These are phyloP conservation scores for Azemiops feae DNA, from an alignment of 2,113 vertebrate genomes.

Conservation along the genomic window DNA sequence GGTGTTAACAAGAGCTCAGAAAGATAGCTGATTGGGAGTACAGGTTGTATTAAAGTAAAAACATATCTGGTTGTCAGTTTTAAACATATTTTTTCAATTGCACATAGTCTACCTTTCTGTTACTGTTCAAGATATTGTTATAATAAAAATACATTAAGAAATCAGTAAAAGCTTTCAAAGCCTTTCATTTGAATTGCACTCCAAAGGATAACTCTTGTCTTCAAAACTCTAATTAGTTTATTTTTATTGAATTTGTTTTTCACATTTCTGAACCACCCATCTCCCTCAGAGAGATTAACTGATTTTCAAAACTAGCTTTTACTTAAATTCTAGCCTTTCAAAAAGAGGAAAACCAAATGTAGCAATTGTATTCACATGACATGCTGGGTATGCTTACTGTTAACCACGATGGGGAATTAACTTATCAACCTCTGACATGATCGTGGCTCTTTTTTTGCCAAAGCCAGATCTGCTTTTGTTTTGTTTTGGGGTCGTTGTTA, in stretches of 20 bases:
- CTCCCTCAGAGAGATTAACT: neutral
- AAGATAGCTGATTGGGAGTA: neutral
- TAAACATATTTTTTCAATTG: neutral
- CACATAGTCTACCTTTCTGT: neutral
- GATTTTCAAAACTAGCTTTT: neutral
- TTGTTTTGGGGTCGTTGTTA: neutral
- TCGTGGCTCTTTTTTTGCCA: neutral
- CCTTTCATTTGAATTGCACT: neutral
- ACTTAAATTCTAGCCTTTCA: neutral
- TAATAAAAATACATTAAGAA: neutral
- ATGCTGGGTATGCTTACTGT: neutral
- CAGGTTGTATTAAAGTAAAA: neutral
- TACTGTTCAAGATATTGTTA: neutral
- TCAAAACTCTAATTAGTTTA: neutral
- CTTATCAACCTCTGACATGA: neutral
- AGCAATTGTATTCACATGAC: neutral
- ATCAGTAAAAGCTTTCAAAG: neutral
- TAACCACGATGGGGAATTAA: neutral
- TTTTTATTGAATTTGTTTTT: neutral
- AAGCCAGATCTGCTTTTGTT: neutral
- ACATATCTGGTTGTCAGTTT: neutral
- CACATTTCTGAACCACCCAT: neutral
- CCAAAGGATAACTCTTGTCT: neutral
- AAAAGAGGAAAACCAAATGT: neutral
- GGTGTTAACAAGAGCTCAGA: neutral